Base-by-base conservation (phyloP, 2,888 invertebrate genomes). In the Dasypolia templi region DNA sequence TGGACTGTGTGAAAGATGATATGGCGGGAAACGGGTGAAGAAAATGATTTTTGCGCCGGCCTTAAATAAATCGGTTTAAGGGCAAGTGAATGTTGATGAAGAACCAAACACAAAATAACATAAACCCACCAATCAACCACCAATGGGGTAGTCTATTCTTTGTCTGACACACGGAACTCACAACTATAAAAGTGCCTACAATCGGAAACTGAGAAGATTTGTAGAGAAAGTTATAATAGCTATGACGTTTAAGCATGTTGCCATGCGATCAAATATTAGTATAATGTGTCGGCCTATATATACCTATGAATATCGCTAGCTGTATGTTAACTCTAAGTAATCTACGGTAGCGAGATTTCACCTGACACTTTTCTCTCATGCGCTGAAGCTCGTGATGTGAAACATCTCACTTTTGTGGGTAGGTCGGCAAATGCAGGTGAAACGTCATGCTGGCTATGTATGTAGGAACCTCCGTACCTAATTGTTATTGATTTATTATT, bases 301-400 rank as follows among this genome's bases (percentile, higher is more conserved):
- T 53, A 42, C 29, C 29, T 44, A 42, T 51, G 9, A 32, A 51
- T 66, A 61, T 70, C 51, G 32, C 64, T 32, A 46, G 59, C 61
- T 70, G 55, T 49, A 65, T 72, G 71, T 61, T 69, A 69, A 67
- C 61, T 62, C 63, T 77, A 75, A 56, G 58, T 46, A 44, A 71
- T 85, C 46, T 75, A 64, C 39, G 49, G 74, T 65, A 75, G 65
- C 75, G 32, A 76, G 77, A 79, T 84, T 85, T 85, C 86, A 69
- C 82, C 53, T 67, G 69, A 62, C 74, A 79, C 86, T 85, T 85
- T 84, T 77, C 69, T 77, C 79, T 46, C 56, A 65, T 62, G 46
- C 75, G 58, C 59, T 64, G 79, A 85, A 85, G 77, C 75, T 83
- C 56, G 9, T 66, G 59, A 71, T 76, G 49, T 71, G 61, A 75